These are phyloP conservation scores for Synanthedon tipuliformis DNA, from an alignment of 2,888 invertebrate genomes.

Conservation along the genomic window DNA sequence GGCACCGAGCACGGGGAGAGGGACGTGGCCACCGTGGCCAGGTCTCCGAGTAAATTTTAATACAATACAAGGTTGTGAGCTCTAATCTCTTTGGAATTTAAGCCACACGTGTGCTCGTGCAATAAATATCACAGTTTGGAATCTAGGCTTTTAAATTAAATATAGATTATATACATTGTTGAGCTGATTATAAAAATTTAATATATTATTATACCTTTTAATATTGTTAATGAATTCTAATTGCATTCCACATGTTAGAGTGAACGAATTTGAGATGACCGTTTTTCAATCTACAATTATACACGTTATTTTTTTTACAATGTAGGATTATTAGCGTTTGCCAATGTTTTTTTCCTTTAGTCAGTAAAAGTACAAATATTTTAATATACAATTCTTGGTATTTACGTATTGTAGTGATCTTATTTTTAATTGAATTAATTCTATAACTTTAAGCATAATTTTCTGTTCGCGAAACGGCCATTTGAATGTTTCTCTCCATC, in stretches of 20 bases:
- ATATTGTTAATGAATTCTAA: constrained; percentile 72
- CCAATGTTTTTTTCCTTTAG: constrained; percentile 76
- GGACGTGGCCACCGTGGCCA: constrained; percentile 31
- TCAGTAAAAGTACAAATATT: constrained; percentile 88
- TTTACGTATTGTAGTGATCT: constrained; percentile 70
- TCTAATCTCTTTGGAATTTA: constrained; percentile 67
- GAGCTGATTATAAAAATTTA: constrained; percentile 74
- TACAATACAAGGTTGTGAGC: constrained; percentile 67
- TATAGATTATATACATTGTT: constrained; percentile 75
- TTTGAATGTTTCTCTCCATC: constrained; percentile 46
- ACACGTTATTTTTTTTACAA: constrained; percentile 68
- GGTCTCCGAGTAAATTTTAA: constrained; percentile 49
- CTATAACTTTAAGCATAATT: constrained; percentile 68
- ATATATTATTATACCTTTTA: constrained; percentile 73
- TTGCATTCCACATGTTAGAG: constrained; percentile 71
- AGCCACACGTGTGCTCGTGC: constrained; percentile 72
- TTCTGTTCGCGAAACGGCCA: constrained; percentile 54
- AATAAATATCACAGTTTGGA: constrained; percentile 72
- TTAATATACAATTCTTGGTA: constrained; percentile 73
- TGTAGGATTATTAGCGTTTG: constrained; percentile 70
- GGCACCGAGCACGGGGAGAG: constrained; percentile 65
- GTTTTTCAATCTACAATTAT: constrained; percentile 68
- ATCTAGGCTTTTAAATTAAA: constrained; percentile 72
- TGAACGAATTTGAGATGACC: constrained; percentile 70
- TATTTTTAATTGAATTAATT: constrained; percentile 61